These are phyloP conservation scores for Agrilus cyanescens DNA, from an alignment of 2,888 invertebrate genomes.

Conservation along the genomic window DNA sequence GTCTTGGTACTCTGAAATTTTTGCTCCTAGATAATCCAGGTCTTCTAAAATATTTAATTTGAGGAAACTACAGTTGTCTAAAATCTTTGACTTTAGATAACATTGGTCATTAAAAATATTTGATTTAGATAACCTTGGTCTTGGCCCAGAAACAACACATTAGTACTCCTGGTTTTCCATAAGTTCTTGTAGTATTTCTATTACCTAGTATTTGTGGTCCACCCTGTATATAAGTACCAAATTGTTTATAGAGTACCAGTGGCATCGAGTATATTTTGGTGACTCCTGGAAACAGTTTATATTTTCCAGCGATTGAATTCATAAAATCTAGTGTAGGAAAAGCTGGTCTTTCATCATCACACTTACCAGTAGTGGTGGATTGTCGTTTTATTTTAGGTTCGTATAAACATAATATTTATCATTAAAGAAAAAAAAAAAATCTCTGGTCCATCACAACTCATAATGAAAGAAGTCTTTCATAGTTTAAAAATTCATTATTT, in stretches of 20 bases:
- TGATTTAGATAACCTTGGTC: too few relatives aligned
- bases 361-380: slow-evolving; percentile 69
- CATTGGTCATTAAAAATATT: too few relatives aligned
- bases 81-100: too few relatives aligned
- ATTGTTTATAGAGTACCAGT: slow-evolving; percentile 44
- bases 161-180: too few relatives aligned
- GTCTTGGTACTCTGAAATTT: too few relatives aligned
- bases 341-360: slow-evolving; percentile 50
- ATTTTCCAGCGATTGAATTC: slow-evolving; percentile 76
- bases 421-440: not conserved
- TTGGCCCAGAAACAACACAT: too few relatives aligned
- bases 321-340: slow-evolving; percentile 67
- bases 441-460: not conserved
- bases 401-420: slow-evolving; percentile 9
- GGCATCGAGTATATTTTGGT: slow-evolving; percentile 64
- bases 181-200: too few relatives aligned
- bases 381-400: slow-evolving; percentile 64
- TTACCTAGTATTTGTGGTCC: too few relatives aligned
- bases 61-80: too few relatives aligned
- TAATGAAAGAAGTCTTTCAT: not conserved
- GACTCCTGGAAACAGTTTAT: slow-evolving; percentile 66
- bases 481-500: slow-evolving; percentile 1
- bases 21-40: too few relatives aligned
- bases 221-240: too few relatives aligned
- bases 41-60: too few relatives aligned